Conservation (phyloP, 2,113 vertebrate species). For the Tenrec ecaudatus region DNA sequence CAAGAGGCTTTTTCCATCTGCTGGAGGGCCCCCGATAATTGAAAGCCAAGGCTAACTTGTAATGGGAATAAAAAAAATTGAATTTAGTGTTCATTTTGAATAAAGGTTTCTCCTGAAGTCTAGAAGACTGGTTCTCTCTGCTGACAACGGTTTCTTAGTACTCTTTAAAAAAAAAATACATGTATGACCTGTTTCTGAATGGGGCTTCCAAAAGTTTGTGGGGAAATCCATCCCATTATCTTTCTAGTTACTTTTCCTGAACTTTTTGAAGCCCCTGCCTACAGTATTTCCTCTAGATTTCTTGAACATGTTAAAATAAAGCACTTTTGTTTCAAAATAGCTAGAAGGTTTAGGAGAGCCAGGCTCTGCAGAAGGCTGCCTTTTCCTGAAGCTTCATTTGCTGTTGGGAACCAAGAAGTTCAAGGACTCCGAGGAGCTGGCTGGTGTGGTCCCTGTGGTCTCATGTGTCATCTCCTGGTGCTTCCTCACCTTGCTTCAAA, state of each 20-base stretch:
- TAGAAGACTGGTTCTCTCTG: constrained; percentile 63
- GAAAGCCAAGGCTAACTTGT: constrained; percentile 74
- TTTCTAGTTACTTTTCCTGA: too few relatives aligned
- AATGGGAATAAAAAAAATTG: background rate
- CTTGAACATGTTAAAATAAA: constrained; percentile 58
- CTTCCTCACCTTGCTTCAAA: background rate
- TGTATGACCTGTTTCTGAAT: too few relatives aligned
- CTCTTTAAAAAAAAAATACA: too few relatives aligned
- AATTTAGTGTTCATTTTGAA: constrained; percentile 78
- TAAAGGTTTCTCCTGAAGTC: constrained; percentile 71
- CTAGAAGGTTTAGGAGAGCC: background rate
- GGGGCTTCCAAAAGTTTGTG: too few relatives aligned
- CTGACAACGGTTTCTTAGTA: constrained; percentile 56
- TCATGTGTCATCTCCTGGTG: background rate
- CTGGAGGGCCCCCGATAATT: constrained; percentile 35
- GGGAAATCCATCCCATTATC: too few relatives aligned
- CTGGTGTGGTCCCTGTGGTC: background rate
- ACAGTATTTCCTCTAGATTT: constrained; percentile 56
- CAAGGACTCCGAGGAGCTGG: background rate
- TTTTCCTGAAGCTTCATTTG: constrained; percentile 7
- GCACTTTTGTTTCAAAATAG: constrained; percentile 39
- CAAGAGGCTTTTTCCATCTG: constrained; percentile 52
- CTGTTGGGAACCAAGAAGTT: constrained; percentile 9
- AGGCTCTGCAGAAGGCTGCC: constrained; percentile 46
- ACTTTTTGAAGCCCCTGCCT: background rate